These are phyloP conservation scores for Hafferia zeledoni DNA, from an alignment of 2,797 vertebrate species.

Conservation along the genomic window DNA sequence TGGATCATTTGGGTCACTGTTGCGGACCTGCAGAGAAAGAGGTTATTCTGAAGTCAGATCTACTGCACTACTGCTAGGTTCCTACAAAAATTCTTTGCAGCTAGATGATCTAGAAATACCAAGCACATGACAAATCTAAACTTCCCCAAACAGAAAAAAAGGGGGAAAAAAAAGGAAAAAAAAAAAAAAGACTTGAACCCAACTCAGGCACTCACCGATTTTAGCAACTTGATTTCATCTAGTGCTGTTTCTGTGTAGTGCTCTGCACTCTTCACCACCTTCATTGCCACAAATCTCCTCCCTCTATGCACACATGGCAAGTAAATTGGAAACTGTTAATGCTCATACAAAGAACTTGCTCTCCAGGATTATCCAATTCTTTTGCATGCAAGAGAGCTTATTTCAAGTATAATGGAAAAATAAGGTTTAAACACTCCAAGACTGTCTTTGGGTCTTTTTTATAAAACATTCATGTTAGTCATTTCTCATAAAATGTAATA, in stretches of 20 bases:
- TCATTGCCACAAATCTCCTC: constrained; percentile 97
- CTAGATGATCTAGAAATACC: not conserved
- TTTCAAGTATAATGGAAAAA: not conserved
- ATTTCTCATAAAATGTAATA: not conserved
- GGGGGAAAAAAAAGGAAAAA: not conserved
- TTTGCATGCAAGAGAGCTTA: not conserved
- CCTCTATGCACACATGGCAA: constrained; percentile 77
- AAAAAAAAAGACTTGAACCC: not conserved
- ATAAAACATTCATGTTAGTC: not conserved
- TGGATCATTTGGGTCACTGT: constrained; percentile 90
- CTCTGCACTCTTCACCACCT: constrained; percentile 98
- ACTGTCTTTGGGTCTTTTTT: not conserved
- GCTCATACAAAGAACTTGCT: not conserved
- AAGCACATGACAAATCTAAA: fast-evolving
- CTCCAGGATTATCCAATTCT: not conserved
- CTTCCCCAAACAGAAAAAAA: not conserved
- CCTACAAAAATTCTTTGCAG: not conserved
- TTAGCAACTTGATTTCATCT: constrained; percentile 95
- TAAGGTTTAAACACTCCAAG: not conserved
- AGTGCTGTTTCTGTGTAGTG: constrained; percentile 98
- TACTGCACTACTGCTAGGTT: not conserved
- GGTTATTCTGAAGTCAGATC: not conserved
- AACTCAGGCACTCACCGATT: constrained; percentile 83
- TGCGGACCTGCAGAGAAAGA: constrained; percentile 84
- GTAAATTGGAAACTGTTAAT: not conserved